These are phyloP conservation scores for Hycleus phaleratus DNA, from an alignment of 1,140 invertebrate species.

Conservation along the genomic window DNA sequence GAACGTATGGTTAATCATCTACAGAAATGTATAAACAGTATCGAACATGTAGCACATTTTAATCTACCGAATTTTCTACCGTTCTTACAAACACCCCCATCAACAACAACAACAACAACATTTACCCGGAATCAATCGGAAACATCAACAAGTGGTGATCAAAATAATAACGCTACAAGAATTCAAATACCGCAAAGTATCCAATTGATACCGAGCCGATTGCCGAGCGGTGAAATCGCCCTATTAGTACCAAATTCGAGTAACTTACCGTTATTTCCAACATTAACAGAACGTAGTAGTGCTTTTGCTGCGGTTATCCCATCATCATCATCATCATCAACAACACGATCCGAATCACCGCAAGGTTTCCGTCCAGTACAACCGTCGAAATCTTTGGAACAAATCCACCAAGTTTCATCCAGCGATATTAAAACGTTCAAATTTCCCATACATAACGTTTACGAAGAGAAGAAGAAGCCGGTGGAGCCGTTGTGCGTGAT, in stretches of 20 bases:
- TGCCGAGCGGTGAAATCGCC: slow-evolving; percentile 56
- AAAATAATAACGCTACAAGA: slow-evolving; percentile 34
- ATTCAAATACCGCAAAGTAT: slow-evolving; percentile 44
- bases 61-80: slow-evolving; percentile 23
- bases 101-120: slow-evolving; percentile 1
- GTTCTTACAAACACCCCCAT: slow-evolving; percentile 2
- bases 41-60: slow-evolving; percentile 34
- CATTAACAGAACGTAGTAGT: slow-evolving; percentile 23
- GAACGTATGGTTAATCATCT: slow-evolving; percentile 65
- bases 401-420: slow-evolving; percentile 31
- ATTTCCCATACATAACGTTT: slow-evolving; percentile 30
- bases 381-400: slow-evolving; percentile 17
- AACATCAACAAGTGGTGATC: slow-evolving; percentile 15
- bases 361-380: slow-evolving; percentile 31
- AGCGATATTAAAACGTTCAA: slow-evolving; percentile 32
- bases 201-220: slow-evolving; percentile 54
- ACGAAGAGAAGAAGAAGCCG: slow-evolving; percentile 22
- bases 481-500: slow-evolving; percentile 36
- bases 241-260: slow-evolving; percentile 49
- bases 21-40: slow-evolving; percentile 39
- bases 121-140: not conserved
- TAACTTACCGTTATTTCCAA: slow-evolving; percentile 32
- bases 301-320: slow-evolving; percentile 37
- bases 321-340: slow-evolving; percentile 5
- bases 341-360: slow-evolving; percentile 29